Evolutionary conservation across 1,140 invertebrate genomes (phyloP), one percentile per base, ranked within the genome.

Genomic region (Antheraea pernyi): DNA sequence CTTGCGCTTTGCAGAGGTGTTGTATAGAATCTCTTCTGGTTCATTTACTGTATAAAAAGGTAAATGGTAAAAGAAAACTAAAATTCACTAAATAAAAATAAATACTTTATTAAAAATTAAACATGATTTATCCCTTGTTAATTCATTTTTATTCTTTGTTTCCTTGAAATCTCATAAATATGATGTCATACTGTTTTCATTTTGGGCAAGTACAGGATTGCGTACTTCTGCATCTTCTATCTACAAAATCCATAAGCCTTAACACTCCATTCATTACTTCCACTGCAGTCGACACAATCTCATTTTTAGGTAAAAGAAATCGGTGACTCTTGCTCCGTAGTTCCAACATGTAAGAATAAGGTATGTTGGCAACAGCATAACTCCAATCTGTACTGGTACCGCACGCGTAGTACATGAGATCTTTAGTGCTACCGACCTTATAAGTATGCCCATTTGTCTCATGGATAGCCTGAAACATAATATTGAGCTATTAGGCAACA

Each of bases 341-440:
- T 83, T 97, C 96, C 19, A 96, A 87, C 69, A 95, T 94, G 73
- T 94, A 97, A 0, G 95, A 91, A 73, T 96, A 95, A 19, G 94
- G 94, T 5, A 95, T 94, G 16, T 93, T 93, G 0, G 91, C 92
- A 6, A 85, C 91, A 0, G 92, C 95, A 85, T 95, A 95, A 8
- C 93, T 94, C 95, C 95, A 96, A 78, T 97, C 96, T 30, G 94
- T 93, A 75, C 95, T 95, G 16, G 94, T 94, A 2, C 96, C 96
- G 3, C 95, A 89, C 53, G 95, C 93, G 67, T 88, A 88, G 78
- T 93, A 91, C 89, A 91, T 91, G 0, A 91, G 60, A 85, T 91
- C 89, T 53, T 89, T 91, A 0, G 89, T 89, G 62, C 86, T 86
- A 16, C 89, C 87, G 0, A 88, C 87, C 77, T 88, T 90, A 74